Conservation (phyloP, 2,113 vertebrate genomes). For the Ailuropoda melanoleuca region DNA sequence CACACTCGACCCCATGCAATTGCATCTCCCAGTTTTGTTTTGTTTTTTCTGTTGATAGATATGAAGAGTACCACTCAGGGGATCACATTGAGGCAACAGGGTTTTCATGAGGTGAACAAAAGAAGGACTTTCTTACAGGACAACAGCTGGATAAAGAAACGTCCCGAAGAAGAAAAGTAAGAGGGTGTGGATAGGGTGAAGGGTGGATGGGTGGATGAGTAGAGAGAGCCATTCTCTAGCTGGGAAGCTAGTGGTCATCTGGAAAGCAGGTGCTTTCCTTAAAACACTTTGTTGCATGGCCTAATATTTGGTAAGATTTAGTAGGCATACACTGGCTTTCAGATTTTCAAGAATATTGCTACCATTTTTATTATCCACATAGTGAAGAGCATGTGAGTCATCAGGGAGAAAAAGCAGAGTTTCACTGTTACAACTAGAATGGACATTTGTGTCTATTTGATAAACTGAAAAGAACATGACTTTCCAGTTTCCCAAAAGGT, state of each 20-base stretch:
- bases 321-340: neutral
- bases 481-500: neutral
- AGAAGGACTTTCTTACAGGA: conserved; percentile 90
- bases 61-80: conserved; percentile 77
- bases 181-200: neutral
- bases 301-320: conserved; percentile 30
- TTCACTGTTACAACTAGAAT: neutral
- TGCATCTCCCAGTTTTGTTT: neutral
- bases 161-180: conserved; percentile 87
- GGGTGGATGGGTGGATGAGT: neutral
- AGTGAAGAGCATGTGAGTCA: neutral
- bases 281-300: neutral
- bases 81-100: conserved; percentile 79
- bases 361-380: neutral
- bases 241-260: neutral
- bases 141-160: conserved; percentile 94
- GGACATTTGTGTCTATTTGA: neutral
- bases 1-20: neutral
- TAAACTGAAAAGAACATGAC: neutral
- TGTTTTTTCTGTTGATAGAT: conserved; percentile 74
- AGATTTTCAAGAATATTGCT: neutral
- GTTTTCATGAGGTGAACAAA: conserved; percentile 87
- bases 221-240: neutral
- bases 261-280: neutral
- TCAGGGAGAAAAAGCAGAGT: neutral